Percentiles rank a stretch among this genome's conserved stretches.
phyloP scores from a whole-genome alignment of 2,888 invertebrate species.

The Philereme vetulata region DNA sequence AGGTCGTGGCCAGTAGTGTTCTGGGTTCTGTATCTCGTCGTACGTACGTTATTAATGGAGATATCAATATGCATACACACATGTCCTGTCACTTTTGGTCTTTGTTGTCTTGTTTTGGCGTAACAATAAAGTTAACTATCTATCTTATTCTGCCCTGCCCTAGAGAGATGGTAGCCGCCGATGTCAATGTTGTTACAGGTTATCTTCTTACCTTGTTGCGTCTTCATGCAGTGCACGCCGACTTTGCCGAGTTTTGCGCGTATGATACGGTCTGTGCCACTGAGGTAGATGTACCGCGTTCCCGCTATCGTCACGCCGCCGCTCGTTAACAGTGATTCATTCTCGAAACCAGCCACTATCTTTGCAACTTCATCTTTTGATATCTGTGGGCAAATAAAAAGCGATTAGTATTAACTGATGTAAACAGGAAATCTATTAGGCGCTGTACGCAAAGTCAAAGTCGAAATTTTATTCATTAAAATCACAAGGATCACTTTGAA shows the following conservation, averaged over 20 bases:
- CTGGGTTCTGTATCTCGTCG: too few species aligned
- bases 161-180: neutral
- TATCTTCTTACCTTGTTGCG: conserved; percentile 93
- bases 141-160: neutral
- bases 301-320: conserved; percentile 96
- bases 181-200: neutral
- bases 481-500: too few species aligned
- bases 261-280: conserved; percentile 96
- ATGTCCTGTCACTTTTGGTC: too few species aligned
- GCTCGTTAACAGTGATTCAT: conserved; percentile 94
- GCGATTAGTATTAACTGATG: neutral
- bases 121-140: neutral
- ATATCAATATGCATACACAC: too few species aligned
- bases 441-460: too few species aligned
- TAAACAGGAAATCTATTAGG: too few species aligned
- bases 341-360: conserved; percentile 95
- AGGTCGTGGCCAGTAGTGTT: too few species aligned
- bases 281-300: conserved; percentile 96
- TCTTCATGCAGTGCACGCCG: conserved; percentile 98
- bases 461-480: too few species aligned
- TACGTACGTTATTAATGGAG: too few species aligned
- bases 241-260: conserved; percentile 97
- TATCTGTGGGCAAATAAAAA: conserved; percentile 85
- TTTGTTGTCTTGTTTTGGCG: too few species aligned
- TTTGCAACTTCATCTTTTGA: conserved; percentile 96